Evolutionary conservation across 2,888 invertebrate genomes (phyloP), one percentile per base, ranked within the genome.

Genomic region (Caenorhabditis sp.): DNA sequence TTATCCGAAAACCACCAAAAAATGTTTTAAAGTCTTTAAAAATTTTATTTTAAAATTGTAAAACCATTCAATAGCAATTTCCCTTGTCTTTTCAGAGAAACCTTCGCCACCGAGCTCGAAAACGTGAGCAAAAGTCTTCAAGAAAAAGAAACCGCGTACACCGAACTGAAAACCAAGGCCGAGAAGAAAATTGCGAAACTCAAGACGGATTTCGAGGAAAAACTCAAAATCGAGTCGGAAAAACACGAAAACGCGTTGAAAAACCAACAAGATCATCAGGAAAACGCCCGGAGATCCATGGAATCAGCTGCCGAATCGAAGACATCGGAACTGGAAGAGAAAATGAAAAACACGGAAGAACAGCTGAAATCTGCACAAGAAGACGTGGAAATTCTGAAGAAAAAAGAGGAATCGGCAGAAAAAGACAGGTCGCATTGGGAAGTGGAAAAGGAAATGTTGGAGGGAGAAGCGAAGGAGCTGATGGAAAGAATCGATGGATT

Each of bases 151-250:
- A 26, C 32, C 0, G 77, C 72, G 0, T 68, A 76, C 24, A 44
- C 55, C 6, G 82, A 85, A 9, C 24, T 78, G 68, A 76, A 82
- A 22, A 9, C 47, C 20, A 84, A 83, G 47, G 80, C 79, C 15
- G 86, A 88, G 26, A 77, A 74, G 50, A 74, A 80, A 26, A 55
- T 83, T 18, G 67, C 67, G 20, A 88, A 83, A 44, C 56, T 82
- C 35, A 84, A 83, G 40, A 35, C 56, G 20, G 64, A 74, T 26
- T 80, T 80, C n/a, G 74, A 80, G 24, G 80, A 76, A 22, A 67
- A 67, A 24, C 44, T 61, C 28, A 60, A 67, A 61, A 13, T 24
- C 5, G 65, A 80, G 50, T 26, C 24, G 8, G 67, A 64, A 18
- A 72, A 62, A n/a, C 65, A 13, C n/a, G 72, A 61, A 24, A 51